Evolutionary conservation across 2,888 invertebrate genomes (phyloP), one percentile per base, ranked within the genome.

Genomic region (Amphipyra berbera): DNA sequence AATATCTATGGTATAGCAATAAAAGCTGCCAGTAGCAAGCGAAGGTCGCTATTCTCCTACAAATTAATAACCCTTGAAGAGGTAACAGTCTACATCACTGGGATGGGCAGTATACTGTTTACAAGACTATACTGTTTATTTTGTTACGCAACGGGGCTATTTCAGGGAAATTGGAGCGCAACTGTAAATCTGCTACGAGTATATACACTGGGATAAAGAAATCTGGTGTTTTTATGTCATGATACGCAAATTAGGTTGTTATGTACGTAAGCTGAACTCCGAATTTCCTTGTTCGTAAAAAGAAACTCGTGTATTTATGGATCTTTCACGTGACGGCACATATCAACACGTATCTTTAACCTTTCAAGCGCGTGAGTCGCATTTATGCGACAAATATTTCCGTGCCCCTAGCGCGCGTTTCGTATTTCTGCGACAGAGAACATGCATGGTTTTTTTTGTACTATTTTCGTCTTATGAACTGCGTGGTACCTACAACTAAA

Each of bases 81-180:
- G 41, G 52, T 57, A 55, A 44, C 35, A 15, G 52, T 60, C 30
- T 44, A 44, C 61, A 62, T 62, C 61, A 21, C 9, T 46, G 13
- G 33, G 44, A 67, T 67, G 37, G 33, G 37, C 57, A 38, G 21
- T 46, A 21, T 21, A 61, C 50, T 40, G 68, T 68, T 67, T 68
- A 74, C 65, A 68, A 49, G 52, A 57, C 12, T 46, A 58, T 46
- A 44, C 55, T 69, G 73, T 76, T 67, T 74, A 76, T 71, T 74
- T 65, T 37, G 67, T 75, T 75, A 59, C 62, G 68, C 55, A 76
- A 72, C 54, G 38, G 27, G 45, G 62, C 73, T 77, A 77, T 77
- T 77, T 77, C 54, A 67, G 66, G 73, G 72, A 64, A 77, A 74
- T 68, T 70, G 55, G 71, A 21, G 66, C 76, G 63, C 50, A 66